These are phyloP conservation scores for Galemys pyrenaicus DNA, from an alignment of 2,113 vertebrate species.

Conservation along the genomic window DNA sequence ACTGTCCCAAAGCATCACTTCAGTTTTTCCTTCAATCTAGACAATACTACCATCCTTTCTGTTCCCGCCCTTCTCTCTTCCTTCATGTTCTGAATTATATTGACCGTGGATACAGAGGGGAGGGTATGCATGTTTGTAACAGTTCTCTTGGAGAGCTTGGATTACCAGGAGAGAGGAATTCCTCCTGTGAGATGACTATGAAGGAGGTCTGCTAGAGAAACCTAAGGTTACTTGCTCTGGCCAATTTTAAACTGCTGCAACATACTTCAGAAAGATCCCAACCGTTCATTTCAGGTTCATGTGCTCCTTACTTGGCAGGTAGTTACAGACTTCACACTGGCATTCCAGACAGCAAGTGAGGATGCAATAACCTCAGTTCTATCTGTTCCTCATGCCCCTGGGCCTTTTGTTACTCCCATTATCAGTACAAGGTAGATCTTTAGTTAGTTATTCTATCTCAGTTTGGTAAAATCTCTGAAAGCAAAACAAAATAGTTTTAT, in stretches of 20 bases:
- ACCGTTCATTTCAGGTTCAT: neutral
- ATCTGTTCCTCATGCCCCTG: neutral
- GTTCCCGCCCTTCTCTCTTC: neutral
- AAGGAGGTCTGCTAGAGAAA: neutral
- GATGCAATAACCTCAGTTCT: neutral
- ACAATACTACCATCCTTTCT: no score
- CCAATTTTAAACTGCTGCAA: neutral
- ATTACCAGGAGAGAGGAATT: neutral
- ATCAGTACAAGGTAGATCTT: neutral
- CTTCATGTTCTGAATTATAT: neutral
- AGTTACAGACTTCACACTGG: neutral
- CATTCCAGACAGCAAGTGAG: neutral
- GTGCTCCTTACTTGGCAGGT: neutral
- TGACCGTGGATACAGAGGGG: neutral
- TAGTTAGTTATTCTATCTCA: neutral
- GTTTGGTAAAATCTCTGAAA: conserved; percentile 27
- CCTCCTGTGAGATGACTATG: neutral
- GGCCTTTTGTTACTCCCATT: neutral
- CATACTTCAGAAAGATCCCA: neutral
- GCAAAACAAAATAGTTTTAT: neutral
- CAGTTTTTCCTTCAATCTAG: neutral
- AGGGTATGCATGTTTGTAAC: neutral
- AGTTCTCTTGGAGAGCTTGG: neutral
- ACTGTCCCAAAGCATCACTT: neutral
- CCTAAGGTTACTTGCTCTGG: neutral